Conservation (phyloP, 1,140 invertebrate species). For the Panulirus ornatus region DNA sequence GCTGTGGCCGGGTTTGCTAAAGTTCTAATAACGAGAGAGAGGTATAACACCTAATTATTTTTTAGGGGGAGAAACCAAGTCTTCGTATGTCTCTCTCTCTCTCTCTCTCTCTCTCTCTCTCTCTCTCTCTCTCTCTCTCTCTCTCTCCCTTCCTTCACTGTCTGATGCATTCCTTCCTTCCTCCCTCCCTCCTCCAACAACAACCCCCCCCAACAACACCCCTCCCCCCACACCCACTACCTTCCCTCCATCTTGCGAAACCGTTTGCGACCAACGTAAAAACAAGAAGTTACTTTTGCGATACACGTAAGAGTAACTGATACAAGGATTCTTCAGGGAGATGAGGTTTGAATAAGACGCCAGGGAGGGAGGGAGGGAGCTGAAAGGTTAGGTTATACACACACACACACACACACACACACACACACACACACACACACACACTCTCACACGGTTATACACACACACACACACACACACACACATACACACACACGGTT, state of each 20-base stretch:
- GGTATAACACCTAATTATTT: background rate
- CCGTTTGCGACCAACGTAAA: background rate
- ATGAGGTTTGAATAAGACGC: too few relatives aligned
- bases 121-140: background rate
- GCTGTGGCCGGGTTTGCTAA: background rate
- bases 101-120: background rate
- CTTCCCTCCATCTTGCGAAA: background rate
- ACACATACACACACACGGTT: too few relatives aligned
- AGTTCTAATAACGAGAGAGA: background rate
- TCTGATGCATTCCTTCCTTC: background rate
- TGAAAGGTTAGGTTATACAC: too few relatives aligned
- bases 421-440: too few relatives aligned
- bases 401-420: too few relatives aligned
- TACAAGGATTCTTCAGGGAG: too few relatives aligned
- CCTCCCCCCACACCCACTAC: background rate
- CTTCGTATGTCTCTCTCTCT: background rate
- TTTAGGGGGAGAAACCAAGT: background rate
- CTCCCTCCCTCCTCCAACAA: background rate
- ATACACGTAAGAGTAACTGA: too few relatives aligned
- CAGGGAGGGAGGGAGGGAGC: background rate
- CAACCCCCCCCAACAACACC: background rate
- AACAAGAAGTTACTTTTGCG: background rate
- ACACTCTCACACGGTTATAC: background rate
- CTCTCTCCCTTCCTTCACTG: background rate
- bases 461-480: too few relatives aligned